Percentiles rank a stretch among this genome's conserved stretches.
These are phyloP conservation scores for Indri indri DNA, from an alignment of 2,113 vertebrate species.

Conservation along the genomic window DNA sequence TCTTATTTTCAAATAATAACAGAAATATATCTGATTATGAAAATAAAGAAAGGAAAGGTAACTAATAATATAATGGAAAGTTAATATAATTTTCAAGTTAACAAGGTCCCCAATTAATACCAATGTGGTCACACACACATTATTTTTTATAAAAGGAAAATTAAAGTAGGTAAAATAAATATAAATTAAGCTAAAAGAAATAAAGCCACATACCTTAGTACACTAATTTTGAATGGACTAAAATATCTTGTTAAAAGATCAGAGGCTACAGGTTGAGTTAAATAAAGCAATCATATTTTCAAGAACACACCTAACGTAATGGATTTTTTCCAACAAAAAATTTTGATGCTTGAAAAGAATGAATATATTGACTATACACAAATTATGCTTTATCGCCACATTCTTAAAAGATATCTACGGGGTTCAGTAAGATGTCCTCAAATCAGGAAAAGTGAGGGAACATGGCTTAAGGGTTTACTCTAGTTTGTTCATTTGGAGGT, in stretches of 20 bases:
- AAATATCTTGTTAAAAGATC: not conserved
- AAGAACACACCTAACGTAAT: not conserved
- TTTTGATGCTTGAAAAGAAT: not conserved
- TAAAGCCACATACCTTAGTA: not conserved
- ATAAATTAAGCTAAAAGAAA: not conserved
- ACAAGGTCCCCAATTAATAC: not conserved
- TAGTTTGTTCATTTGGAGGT: not conserved
- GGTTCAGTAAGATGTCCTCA: not conserved
- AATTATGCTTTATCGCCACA: not conserved
- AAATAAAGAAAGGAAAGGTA: not conserved
- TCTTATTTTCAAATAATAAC: not conserved
- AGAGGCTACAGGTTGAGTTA: not conserved
- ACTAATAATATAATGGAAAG: not conserved
- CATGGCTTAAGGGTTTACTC: not conserved
- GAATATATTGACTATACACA: not conserved
- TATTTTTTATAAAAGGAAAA: not conserved
- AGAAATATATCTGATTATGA: not conserved
- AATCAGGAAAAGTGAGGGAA: not conserved
- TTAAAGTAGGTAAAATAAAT: not conserved
- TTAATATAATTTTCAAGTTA: not conserved
- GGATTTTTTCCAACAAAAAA: not conserved
- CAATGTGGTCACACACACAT: not conserved
- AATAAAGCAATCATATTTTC: not conserved
- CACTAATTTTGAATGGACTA: not conserved
- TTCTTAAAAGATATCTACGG: not conserved